Conservation (phyloP, 2,888 invertebrate species). For the Tyria jacobaeae region DNA sequence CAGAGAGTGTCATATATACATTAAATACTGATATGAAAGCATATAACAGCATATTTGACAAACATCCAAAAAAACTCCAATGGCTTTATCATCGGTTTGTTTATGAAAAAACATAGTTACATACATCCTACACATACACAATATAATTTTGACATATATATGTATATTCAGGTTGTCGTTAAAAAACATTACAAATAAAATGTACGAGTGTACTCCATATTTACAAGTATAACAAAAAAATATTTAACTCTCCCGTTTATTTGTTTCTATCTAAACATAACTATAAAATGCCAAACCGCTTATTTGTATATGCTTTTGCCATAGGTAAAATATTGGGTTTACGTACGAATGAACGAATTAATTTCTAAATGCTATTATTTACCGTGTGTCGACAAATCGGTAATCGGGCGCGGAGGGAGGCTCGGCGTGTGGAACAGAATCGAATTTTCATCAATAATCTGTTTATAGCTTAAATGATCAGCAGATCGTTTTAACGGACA, state of each 20-base stretch:
- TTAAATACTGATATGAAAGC: too few relatives aligned
- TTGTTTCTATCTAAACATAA: neutral
- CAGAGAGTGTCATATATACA: neutral
- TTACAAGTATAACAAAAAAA: neutral
- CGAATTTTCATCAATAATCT: conserved; percentile 55
- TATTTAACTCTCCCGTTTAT: neutral
- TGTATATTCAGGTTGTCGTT: too few relatives aligned
- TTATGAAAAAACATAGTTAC: too few relatives aligned
- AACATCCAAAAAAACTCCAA: too few relatives aligned
- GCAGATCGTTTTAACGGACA: conserved; percentile 41
- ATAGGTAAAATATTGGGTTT: conserved; percentile 4
- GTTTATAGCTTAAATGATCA: conserved; percentile 59
- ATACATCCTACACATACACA: too few relatives aligned
- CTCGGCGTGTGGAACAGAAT: conserved; percentile 42
- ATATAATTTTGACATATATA: too few relatives aligned
- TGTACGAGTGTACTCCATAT: too few relatives aligned
- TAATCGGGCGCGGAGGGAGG: conserved; percentile 34
- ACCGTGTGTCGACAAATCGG: conserved; percentile 33
- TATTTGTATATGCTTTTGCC: neutral
- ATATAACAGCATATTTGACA: too few relatives aligned
- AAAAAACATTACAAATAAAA: too few relatives aligned
- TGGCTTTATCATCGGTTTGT: too few relatives aligned
- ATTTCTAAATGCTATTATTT: conserved; percentile 38
- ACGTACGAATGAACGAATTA: conserved; percentile 27
- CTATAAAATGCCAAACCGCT: neutral